A percentile compares a stretch with the other conserved stretches of the same genome.
These are phyloP conservation scores for Rhyacophila brunnea DNA, from an alignment of 1,140 invertebrate species.

Conservation along the genomic window DNA sequence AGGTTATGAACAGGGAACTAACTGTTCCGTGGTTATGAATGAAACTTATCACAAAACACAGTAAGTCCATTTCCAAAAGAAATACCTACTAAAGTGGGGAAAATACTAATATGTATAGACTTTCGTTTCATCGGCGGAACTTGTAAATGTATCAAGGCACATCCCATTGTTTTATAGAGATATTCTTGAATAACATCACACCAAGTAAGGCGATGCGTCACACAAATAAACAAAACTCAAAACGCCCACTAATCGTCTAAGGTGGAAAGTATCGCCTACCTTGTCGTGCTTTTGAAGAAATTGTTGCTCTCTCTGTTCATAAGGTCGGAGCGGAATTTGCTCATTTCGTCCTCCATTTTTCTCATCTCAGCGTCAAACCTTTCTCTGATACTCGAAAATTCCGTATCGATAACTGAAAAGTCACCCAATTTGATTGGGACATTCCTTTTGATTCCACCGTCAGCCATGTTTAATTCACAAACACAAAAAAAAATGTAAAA, in stretches of 20 bases:
- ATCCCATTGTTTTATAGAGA: background rate
- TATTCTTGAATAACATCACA: constrained; percentile 4
- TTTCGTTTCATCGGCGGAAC: no score
- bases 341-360: constrained; percentile 98
- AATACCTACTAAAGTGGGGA: no score
- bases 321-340: constrained; percentile 88
- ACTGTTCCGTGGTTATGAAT: no score
- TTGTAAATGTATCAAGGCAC: no score
- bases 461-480: constrained; percentile 61
- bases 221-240: constrained; percentile 22
- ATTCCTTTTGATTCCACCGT: constrained; percentile 77
- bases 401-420: constrained; percentile 93
- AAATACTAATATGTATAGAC: no score
- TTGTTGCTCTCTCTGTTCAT: constrained; percentile 89
- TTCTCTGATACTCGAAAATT: constrained; percentile 94
- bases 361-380: constrained; percentile 95
- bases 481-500: constrained; percentile 17
- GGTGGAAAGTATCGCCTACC: constrained; percentile 55
- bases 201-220: constrained; percentile 16
- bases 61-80: no score
- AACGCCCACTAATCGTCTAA: constrained; percentile 15
- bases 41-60: no score
- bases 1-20: no score
- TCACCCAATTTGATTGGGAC: constrained; percentile 93
- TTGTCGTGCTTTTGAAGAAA: constrained; percentile 85